phyloP scores from a whole-genome alignment of 2,113 vertebrate genomes.

The Bothrops jararaca region DNA sequence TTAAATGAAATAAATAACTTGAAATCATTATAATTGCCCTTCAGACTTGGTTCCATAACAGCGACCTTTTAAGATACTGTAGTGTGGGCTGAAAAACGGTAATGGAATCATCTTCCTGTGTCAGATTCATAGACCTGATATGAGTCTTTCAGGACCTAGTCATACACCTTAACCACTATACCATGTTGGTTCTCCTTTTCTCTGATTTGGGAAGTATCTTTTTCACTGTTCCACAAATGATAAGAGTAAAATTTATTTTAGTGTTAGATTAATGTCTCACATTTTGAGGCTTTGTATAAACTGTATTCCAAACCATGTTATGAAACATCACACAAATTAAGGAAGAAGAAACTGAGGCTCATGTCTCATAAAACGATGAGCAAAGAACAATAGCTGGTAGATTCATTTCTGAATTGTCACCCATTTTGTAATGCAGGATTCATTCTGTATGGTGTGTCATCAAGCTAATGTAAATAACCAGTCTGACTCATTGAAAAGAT shows the following conservation, averaged over 20 bases:
- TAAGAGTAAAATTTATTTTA: neutral
- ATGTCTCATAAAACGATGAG: neutral
- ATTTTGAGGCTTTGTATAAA: neutral
- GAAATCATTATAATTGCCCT: neutral
- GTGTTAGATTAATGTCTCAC: neutral
- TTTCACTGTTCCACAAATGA: neutral
- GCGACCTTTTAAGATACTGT: neutral
- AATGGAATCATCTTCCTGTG: neutral
- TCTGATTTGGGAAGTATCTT: neutral
- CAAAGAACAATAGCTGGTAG: neutral
- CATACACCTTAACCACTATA: neutral
- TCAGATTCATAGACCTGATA: neutral
- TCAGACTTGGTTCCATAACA: no score
- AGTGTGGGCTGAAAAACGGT: neutral
- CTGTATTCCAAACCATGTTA: neutral
- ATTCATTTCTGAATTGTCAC: neutral
- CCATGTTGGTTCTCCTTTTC: neutral
- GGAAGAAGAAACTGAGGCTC: neutral
- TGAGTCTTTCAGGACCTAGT: neutral
- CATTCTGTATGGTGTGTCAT: neutral
- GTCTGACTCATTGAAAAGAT: neutral
- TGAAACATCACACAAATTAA: neutral
- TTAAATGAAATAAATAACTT: neutral
- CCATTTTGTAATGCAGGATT: constrained; percentile 1
- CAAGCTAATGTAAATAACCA: neutral